These are phyloP conservation scores for Microvelia longipes DNA, from an alignment of 1,140 invertebrate species.

Conservation along the genomic window DNA sequence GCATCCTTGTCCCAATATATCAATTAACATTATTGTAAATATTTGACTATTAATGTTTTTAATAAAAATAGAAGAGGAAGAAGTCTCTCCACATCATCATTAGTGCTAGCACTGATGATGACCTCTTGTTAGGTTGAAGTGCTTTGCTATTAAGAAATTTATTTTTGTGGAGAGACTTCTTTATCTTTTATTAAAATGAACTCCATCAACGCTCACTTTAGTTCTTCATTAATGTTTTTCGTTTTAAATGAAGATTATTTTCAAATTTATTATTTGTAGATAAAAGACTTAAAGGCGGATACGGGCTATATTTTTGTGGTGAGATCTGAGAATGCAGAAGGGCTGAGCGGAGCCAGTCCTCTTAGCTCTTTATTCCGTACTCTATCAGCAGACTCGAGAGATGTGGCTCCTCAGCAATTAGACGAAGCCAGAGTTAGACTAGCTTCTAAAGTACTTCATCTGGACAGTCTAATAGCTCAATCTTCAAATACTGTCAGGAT, in stretches of 20 bases:
- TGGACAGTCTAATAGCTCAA: slow-evolving; percentile 60
- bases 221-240: no score
- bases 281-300: slow-evolving; percentile 53
- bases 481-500: slow-evolving; percentile 68
- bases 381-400: slow-evolving; percentile 41
- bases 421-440: slow-evolving; percentile 61
- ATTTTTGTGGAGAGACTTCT: no score
- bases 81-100: no score
- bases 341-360: slow-evolving; percentile 47
- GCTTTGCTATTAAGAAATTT: no score
- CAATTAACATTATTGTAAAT: no score
- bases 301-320: slow-evolving; percentile 78
- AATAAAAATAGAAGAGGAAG: no score
- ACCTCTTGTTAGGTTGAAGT: no score
- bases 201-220: no score
- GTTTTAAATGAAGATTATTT: neutral
- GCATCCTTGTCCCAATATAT: no score
- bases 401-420: slow-evolving; percentile 55
- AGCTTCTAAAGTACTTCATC: slow-evolving; percentile 62
- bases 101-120: no score
- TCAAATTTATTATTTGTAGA: slow-evolving; percentile 24
- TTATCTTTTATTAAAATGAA: no score
- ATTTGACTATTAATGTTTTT: no score
- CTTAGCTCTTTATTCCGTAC: slow-evolving; percentile 48
- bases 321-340: slow-evolving; percentile 70